Evolutionary conservation across 2,797 vertebrate species (phyloP), one percentile per base, ranked within the genome.

Genomic region (Anableps anableps): DNA sequence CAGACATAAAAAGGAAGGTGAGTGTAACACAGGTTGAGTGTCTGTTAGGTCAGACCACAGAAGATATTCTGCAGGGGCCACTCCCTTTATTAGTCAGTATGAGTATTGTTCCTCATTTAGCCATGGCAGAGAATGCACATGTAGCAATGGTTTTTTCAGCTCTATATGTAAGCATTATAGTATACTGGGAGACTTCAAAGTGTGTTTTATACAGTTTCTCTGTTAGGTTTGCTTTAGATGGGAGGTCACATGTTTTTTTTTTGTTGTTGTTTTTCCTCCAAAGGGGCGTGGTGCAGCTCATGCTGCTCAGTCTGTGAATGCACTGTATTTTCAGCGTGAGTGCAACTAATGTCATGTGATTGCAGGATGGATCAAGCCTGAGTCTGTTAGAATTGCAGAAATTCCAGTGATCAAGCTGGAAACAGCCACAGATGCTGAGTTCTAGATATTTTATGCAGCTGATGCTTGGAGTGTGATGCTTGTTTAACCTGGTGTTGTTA

Each of bases 1-100:
- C 90, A 77, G 99, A 99, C 94, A 98, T 99, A 92, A 98, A 97
- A 92, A 95, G 99, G 87, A 99, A 99, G 98, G 98, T 99, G 91
- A 97, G 97, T 16, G 14, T 36, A 75, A 80, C 38, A 10, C n/a
- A 1, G 6, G 17, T n/a, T 72, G 21, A 1, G 13, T 53, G 36
- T 76, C 38, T 66, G 43, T 79, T 31, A 0, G 36, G 6, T 78
- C 26, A 58, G 23, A 84, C 66, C 51, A 53, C 51, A 13, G 29
- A 79, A 36, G 77, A 72, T 45, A 21, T 38, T 36, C 38, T 6
- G 47, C 29, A 41, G 78, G 29, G 64, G 31, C 81, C 81, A 76
- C 81, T 79, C 81, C 79, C 78, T 45, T 48, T 75, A 62, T 79
- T 79, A 43, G 48, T 80, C 81, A 83, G 80, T 80, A 34, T 0